Evolutionary conservation across 2,113 vertebrate species (phyloP), one percentile per base, ranked within the genome.

Genomic region (Pitta sordida): DNA sequence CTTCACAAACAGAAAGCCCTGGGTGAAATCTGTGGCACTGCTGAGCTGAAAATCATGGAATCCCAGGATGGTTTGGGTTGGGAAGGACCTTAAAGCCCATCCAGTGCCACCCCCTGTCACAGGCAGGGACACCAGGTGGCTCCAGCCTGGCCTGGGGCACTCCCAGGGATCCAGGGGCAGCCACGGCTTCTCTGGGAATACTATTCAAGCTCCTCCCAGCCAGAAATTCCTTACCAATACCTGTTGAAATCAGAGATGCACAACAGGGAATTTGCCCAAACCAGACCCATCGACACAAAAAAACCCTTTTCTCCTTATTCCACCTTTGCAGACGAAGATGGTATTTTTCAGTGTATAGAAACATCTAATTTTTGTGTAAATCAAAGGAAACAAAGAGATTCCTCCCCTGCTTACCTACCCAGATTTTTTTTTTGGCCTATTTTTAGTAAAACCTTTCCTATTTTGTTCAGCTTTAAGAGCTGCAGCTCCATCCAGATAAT

Each of bases 391-490:
- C n/a, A 79, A 62, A 80, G 67, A 77, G 13, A 58, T 63, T 67
- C 36, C 30, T 59, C 10, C 4, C 5, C 11, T 24, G 5, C 4
- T 48, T 37, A 32, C 49, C 22, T 13, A 39, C 7, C 3, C 39
- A n/a, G 5, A 13, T 11, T 51, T 46, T 51, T 37, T 48, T 43
- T 13, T 2, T 7, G 7, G 24, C 10, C 32, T 67, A 21, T 80
- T 81, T 92, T 86, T 65, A 74, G n/a, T 49, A 63, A 70, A 77
- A 46, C 20, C 11, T 48, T 37, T 68, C 58, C 37, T 41, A 32
- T 75, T 93, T 79, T 84, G 51, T 68, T 82, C 81, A 77, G n/a
- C 53, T 65, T 34, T 84, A 49, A 83, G 41, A 76, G 18, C 86
- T n/a, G 46, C 46, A 73, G 63, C 51, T 92, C 79, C 78, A 65